Evolutionary conservation across 1,140 invertebrate species (phyloP).

Genomic region (Cydia fagiglandana): DNA sequence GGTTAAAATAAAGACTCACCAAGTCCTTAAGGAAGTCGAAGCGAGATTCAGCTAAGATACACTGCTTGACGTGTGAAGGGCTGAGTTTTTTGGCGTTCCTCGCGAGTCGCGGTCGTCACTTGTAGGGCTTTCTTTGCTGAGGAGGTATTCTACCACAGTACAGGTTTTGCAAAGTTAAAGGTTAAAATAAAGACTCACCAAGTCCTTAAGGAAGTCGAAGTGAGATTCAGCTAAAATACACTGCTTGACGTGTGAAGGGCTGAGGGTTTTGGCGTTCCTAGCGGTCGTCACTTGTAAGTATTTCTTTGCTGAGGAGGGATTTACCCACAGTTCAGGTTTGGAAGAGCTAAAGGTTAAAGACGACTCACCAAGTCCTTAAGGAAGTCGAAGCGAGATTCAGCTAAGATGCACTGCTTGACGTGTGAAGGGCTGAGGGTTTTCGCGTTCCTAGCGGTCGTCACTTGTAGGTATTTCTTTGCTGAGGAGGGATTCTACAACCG

Average conservation of each 20-base stretch:
- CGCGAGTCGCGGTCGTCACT: conserved; percentile 90
- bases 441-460: conserved; percentile 93
- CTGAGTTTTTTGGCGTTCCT: conserved; percentile 97
- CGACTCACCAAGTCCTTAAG: conserved; percentile 77
- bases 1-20: conserved; percentile 75
- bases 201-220: conserved; percentile 95
- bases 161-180: conserved; percentile 77
- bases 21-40: conserved; percentile 96
- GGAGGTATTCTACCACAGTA: conserved; percentile 96
- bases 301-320: conserved; percentile 92
- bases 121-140: too few species aligned
- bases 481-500: conserved; percentile 95
- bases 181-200: conserved; percentile 80
- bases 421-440: conserved; percentile 97
- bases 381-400: conserved; percentile 95
- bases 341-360: background rate
- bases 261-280: conserved; percentile 96
- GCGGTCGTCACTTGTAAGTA: conserved; percentile 91
- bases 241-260: conserved; percentile 96
- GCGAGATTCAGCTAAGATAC: conserved; percentile 92
- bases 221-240: conserved; percentile 93
- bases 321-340: conserved; percentile 86
- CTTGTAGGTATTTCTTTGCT: conserved; percentile 93
- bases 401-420: conserved; percentile 96
- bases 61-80: conserved; percentile 96